Evolutionary conservation across 2,113 vertebrate species (phyloP).

Genomic region (Sinocyclocheilus anshuiensis): DNA sequence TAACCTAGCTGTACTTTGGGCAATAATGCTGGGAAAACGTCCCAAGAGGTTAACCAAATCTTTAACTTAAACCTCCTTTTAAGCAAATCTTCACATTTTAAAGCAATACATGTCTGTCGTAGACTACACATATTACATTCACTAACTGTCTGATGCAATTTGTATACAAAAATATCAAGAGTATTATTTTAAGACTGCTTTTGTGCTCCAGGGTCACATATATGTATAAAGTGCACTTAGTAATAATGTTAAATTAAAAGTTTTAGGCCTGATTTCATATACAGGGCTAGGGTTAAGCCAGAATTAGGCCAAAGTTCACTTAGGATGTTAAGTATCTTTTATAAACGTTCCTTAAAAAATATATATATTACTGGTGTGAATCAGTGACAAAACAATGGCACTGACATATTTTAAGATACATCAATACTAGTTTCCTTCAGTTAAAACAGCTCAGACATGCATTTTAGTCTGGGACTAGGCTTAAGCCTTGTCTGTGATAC

Average conservation of each 20-base stretch:
- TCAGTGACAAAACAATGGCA: background rate
- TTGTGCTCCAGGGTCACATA: background rate
- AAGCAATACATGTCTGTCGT: background rate
- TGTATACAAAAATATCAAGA: background rate
- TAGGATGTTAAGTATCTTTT: too few species aligned
- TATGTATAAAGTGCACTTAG: background rate
- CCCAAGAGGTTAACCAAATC: background rate
- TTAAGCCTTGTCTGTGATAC: background rate
- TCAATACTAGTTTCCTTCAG: too few species aligned
- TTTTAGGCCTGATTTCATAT: too few species aligned
- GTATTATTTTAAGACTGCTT: background rate
- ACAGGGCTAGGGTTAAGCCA: too few species aligned
- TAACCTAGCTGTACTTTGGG: background rate
- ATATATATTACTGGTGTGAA: too few species aligned
- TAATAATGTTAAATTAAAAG: background rate
- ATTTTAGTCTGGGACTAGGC: background rate
- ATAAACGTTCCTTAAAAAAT: too few species aligned
- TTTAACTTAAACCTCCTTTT: background rate
- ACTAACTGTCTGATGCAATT: background rate
- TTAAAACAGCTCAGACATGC: too few species aligned
- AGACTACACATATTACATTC: background rate
- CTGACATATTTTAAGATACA: too few species aligned
- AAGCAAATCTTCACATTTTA: slow-evolving; percentile 4
- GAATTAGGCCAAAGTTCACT: background rate
- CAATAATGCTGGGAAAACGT: background rate